Evolutionary conservation across 2,888 invertebrate genomes (phyloP).

Genomic region (Phragmatobia fuliginosa): DNA sequence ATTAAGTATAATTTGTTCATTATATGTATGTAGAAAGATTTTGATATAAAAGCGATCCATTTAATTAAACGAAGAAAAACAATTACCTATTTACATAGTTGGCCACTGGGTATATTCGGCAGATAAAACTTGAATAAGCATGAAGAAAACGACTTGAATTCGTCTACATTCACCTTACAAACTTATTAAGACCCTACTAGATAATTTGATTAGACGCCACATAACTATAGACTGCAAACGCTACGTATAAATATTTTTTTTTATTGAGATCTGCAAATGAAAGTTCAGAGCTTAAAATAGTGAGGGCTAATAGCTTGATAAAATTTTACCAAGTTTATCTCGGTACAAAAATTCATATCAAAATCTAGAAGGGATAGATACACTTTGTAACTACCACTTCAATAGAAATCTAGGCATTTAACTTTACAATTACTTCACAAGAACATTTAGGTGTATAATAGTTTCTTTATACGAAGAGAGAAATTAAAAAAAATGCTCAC

Average conservation of each 20-base stretch:
- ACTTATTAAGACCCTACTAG: conserved; percentile 71
- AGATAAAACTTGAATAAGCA: conserved; percentile 61
- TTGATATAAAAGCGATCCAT: conserved; percentile 51
- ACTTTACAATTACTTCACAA: not conserved
- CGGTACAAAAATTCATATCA: not conserved
- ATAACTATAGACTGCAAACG: conserved; percentile 37
- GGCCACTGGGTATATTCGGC: conserved; percentile 56
- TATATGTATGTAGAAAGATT: conserved; percentile 56
- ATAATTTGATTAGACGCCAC: conserved; percentile 80
- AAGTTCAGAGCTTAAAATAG: conserved; percentile 9
- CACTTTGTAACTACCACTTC: not conserved
- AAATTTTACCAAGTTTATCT: not conserved
- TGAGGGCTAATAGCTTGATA: not conserved
- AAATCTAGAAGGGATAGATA: not conserved
- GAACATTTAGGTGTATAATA: not conserved
- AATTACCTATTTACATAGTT: conserved; percentile 59
- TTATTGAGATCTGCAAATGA: conserved; percentile 44
- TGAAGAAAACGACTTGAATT: conserved; percentile 69
- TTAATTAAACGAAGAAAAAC: conserved; percentile 67
- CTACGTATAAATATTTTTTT: conserved; percentile 37
- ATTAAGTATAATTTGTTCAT: conserved; percentile 56
- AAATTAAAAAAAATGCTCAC: conserved; percentile 49
- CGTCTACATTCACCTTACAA: conserved; percentile 55
- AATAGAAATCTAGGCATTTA: not conserved
- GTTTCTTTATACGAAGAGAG: not conserved